Base-by-base conservation (phyloP, 2,888 invertebrate genomes). In the Dascillus cervinus region DNA sequence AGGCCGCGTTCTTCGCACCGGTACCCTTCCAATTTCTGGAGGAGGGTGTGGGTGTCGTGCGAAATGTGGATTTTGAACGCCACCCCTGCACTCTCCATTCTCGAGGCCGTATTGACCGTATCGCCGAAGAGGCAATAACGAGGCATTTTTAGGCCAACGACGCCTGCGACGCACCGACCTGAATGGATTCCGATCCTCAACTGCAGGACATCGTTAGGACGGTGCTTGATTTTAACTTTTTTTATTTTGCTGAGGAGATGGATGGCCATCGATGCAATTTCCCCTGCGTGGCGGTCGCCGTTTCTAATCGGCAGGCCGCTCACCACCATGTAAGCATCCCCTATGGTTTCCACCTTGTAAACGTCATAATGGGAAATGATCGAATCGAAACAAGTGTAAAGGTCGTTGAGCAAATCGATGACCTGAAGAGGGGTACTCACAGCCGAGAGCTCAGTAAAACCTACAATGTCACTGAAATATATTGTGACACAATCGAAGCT, bases 301-400 rank as follows among this genome's bases (percentile, higher is more conserved):
- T 80, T 84, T 26, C 82, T 65, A 27, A 84, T 71, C 0, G 86
- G 86, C 0, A 86, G 62, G 0, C 86, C 86, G 6, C 83, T 82
- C 1, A 82, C 83, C 13, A 86, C 85, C 86, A 80, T 79, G 55
- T 86, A 87, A 0, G 85, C 85, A 52, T 86, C 86, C 0, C 85
- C 85, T 49, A 86, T 84, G 0, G 85, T 86, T 57, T 86, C 85
- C 38, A 90, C 81, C 72, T 92, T 92, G 61, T 87, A 87, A 3
- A 86, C 86, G 53, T 88, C 86, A 60, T 86, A 90, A 59, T 80
- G 78, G 1, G 85, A 85, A 52, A 91, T 87, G 37, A 90, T 86
- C 0, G 84, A 81, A 56, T 91, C 91, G 54, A 88, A 90, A 49
- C 82, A 79, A 0, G 90, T 89, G 64, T 91, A 91, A 27, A 91